Percentiles rank a stretch among this genome's conserved stretches.
Conservation (phyloP, 2,113 vertebrate species). For the Pseudonaja textilis region DNA sequence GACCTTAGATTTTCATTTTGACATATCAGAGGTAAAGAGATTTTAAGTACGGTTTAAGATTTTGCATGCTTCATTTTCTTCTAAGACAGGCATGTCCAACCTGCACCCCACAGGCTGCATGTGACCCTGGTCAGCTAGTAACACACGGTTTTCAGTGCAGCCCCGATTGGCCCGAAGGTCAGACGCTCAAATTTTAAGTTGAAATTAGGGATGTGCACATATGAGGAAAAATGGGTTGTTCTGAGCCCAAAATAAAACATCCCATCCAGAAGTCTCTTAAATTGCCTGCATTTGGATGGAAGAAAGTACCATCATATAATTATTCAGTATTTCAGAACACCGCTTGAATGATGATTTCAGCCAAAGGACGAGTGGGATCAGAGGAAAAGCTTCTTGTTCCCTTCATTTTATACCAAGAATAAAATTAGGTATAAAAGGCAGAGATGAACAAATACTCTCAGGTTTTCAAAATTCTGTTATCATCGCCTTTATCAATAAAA, state of each 20-base stretch:
- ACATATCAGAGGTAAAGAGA: conserved; percentile 92
- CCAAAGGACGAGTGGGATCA: not conserved
- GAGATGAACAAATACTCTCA: not conserved
- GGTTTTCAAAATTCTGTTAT: not conserved
- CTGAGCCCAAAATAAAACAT: not conserved
- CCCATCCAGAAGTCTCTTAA: not conserved
- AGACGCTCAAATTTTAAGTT: not conserved
- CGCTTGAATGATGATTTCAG: not conserved
- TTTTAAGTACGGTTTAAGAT: not conserved
- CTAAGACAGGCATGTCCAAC: not conserved
- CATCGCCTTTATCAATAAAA: not conserved
- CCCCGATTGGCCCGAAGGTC: not conserved
- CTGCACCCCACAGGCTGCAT: not conserved
- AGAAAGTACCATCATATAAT: not conserved
- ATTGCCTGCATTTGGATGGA: not conserved
- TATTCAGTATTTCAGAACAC: not conserved
- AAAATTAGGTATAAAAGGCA: not conserved
- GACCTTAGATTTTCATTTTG: conserved; percentile 98
- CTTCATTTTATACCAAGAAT: not conserved
- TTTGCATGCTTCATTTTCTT: not conserved
- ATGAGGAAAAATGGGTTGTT: not conserved
- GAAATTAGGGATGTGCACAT: not conserved
- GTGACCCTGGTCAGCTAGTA: not conserved
- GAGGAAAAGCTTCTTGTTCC: not conserved
- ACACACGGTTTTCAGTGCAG: too few relatives aligned